Evolutionary conservation across 2,888 invertebrate species (phyloP), one percentile per base, ranked within the genome.

Genomic region (Chrysopilus asiliformis): DNA sequence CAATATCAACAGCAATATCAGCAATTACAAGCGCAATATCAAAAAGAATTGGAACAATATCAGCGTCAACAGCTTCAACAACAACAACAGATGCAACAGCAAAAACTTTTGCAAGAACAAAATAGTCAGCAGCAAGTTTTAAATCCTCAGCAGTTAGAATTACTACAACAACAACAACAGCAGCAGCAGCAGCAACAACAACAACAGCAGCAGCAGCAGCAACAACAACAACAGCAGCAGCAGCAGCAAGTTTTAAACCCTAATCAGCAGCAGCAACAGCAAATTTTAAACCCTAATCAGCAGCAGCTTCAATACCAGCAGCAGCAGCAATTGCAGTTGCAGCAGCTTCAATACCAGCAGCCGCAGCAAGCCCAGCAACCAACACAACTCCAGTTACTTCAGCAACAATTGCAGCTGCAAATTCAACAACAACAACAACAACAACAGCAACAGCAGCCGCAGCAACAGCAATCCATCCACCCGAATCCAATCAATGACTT

Each of bases 51-150:
- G 36, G 16, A 16, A 7, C 36, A 12, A 4, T 32, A 28, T 12
- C 15, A 15, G 5, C 35, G 13, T 14, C 9, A 8, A 2, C 32
- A 26, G 10, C 22, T 14, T 6, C 30, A 26, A 3, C 9, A 8
- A 16, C 46, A 60, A 31, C 60, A 59, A 43, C 57, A 57, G 3
- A 59, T 59, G 40, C 55, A 58, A 3, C 60, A 58, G 40, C 56
- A 57, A 10, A 44, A 57, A 5, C 57, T 50, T 5, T 30, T 30
- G 32, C 22, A 13, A 4, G 20, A 12, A 20, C 32, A 29, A n/a
- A 18, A 10, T 7, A 18, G 13, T 2, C 38, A 31, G 25, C 30
- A 17, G 9, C 30, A 30, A 32, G 17, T 30, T 10, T 33, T 33
- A 15, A 29, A 25, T 24, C 13, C 10, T n/a, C 22, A 15, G n/a